phyloP scores from a whole-genome alignment of 2,113 vertebrate species.

The Motacilla tschutschensis region DNA sequence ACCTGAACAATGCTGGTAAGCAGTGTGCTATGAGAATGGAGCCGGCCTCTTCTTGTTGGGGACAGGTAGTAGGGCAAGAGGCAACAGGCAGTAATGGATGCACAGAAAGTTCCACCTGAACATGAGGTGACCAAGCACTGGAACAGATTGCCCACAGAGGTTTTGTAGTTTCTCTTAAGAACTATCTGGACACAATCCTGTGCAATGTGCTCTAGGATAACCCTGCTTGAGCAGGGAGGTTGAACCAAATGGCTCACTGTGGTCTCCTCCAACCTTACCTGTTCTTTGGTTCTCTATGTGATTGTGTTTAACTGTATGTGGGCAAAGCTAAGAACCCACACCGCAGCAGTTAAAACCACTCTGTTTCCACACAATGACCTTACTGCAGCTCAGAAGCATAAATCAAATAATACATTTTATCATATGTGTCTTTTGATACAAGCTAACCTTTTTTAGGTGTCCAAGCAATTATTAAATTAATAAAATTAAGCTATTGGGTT shows the following conservation, averaged over 20 bases:
- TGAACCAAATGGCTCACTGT: not conserved
- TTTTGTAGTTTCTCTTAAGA: not conserved
- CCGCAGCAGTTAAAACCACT: not conserved
- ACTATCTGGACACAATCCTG: not conserved
- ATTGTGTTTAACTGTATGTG: not conserved
- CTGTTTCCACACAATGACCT: not conserved
- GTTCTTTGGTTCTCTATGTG: not conserved
- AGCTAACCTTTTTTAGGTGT: not conserved
- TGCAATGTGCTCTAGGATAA: not conserved
- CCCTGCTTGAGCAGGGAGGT: not conserved
- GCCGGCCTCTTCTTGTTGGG: not conserved
- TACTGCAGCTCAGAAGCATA: not conserved
- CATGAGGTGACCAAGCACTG: too few relatives aligned
- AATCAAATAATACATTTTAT: not conserved
- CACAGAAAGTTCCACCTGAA: not conserved
- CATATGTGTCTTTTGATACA: not conserved
- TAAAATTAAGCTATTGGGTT: not conserved
- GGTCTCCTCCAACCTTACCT: not conserved
- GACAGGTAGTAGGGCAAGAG: not conserved
- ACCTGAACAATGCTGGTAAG: accelerated
- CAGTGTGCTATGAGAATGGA: not conserved
- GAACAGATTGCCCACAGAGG: not conserved
- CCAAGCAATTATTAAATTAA: not conserved
- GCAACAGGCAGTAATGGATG: not conserved
- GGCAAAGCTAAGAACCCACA: not conserved